Conservation (phyloP, 2,113 vertebrate species). For the Semicossyphus pulcher region DNA sequence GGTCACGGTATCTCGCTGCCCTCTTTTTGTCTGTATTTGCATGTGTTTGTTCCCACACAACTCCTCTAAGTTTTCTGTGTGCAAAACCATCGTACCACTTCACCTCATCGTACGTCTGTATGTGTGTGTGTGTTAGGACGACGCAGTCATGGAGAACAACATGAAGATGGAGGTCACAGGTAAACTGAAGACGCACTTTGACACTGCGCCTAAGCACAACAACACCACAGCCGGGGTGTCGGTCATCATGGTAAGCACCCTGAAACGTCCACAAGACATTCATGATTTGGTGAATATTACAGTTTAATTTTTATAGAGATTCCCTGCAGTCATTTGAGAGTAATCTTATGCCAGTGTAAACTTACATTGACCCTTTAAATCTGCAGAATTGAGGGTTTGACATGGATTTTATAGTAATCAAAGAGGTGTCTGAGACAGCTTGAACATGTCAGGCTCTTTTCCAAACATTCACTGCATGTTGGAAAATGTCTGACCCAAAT, state of each 20-base stretch:
- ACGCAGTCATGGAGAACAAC: conserved; percentile 90
- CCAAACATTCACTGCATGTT: conserved; percentile 13
- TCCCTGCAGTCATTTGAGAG: not conserved
- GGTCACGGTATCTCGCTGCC: conserved; percentile 88
- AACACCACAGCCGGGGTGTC: conserved; percentile 91
- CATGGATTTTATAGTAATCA: conserved; percentile 18
- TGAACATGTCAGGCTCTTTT: conserved; percentile 21
- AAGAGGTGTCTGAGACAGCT: conserved; percentile 10
- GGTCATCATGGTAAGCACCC: conserved; percentile 92
- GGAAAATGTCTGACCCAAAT: conserved; percentile 63
- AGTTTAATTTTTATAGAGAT: not conserved
- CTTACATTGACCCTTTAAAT: conserved; percentile 4
- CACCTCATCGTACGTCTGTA: not conserved
- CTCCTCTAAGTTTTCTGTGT: not conserved
- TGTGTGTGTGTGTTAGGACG: conserved; percentile 84
- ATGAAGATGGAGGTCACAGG: conserved; percentile 96
- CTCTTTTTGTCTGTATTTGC: not conserved
- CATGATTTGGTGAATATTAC: not conserved
- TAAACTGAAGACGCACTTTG: conserved; percentile 98
- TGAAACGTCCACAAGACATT: conserved; percentile 1
- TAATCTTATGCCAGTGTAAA: not conserved
- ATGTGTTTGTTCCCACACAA: not conserved
- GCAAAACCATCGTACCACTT: not conserved
- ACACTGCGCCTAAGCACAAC: conserved; percentile 89
- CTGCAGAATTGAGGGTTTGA: not conserved